Percentiles rank a stretch among this genome's conserved stretches.
These are phyloP conservation scores for Amphiprion percula DNA, from an alignment of 2,113 vertebrate species.

Conservation along the genomic window DNA sequence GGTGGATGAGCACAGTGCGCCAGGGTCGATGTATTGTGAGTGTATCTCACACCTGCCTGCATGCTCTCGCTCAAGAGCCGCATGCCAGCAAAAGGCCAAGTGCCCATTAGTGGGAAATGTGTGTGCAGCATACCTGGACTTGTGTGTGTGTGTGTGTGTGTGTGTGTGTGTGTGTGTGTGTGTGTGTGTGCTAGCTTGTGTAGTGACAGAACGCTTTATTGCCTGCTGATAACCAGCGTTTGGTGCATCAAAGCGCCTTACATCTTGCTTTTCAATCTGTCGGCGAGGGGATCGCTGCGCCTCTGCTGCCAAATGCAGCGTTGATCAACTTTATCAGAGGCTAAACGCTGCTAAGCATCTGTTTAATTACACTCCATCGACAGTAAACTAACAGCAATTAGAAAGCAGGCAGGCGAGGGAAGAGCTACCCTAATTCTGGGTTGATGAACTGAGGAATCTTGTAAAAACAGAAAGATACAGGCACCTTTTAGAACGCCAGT, in stretches of 20 bases:
- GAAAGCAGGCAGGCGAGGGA: background rate
- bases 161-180: background rate
- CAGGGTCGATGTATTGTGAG: background rate
- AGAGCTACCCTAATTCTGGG: background rate
- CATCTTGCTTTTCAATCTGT: conserved; percentile 35
- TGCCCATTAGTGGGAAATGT: conserved; percentile 12
- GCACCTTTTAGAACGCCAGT: background rate
- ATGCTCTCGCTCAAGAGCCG: background rate
- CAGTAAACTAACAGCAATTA: conserved; percentile 47
- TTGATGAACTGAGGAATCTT: conserved; percentile 1
- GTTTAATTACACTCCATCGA: conserved; percentile 48
- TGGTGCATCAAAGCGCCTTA: conserved; percentile 26
- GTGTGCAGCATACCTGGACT: background rate
- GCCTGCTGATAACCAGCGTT: conserved; percentile 17
- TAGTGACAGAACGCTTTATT: background rate
- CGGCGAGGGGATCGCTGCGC: background rate
- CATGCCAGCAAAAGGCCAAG: conserved; percentile 1
- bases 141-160: background rate
- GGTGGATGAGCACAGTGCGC: background rate
- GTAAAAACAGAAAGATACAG: background rate
- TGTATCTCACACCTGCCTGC: conserved; percentile 1
- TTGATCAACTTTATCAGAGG: conserved; percentile 46
- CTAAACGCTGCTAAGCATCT: conserved; percentile 28
- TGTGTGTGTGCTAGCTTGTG: too few relatives aligned
- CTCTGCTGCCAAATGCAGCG: conserved; percentile 32